Evolutionary conservation across 2,113 vertebrate species (phyloP).

Genomic region (Gadus macrocephalus): DNA sequence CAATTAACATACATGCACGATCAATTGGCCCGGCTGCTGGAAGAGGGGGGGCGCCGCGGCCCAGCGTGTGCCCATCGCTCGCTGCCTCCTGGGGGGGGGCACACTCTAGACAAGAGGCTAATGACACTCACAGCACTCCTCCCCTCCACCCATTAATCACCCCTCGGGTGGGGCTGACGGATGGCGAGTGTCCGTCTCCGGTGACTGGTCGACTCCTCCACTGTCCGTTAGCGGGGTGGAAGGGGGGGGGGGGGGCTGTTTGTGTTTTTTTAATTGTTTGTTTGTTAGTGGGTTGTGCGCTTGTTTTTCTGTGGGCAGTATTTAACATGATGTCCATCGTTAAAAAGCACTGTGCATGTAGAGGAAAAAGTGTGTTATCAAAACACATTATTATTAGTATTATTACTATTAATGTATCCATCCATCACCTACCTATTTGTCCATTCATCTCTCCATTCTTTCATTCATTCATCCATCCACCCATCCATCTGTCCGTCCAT

Average conservation of each 20-base stretch:
- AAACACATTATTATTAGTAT: too few species aligned
- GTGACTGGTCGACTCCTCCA: too few species aligned
- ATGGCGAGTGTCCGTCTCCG: constrained; percentile 17
- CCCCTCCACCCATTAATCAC: background rate
- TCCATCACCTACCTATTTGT: background rate
- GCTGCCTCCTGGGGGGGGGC: constrained; percentile 28
- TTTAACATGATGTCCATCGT: too few species aligned
- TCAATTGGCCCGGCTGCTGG: constrained; percentile 33
- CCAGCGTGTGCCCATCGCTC: constrained; percentile 43
- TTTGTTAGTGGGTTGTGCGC: too few species aligned
- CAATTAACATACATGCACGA: constrained; percentile 54
- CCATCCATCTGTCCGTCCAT: too few species aligned
- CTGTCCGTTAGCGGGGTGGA: too few species aligned
- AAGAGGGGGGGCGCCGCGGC: constrained; percentile 20
- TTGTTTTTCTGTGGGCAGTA: too few species aligned
- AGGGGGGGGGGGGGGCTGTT: too few species aligned
- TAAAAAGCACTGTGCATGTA: too few species aligned
- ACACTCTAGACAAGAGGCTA: constrained; percentile 54
- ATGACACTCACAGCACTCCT: constrained; percentile 43
- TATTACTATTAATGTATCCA: background rate
- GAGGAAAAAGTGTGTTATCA: too few species aligned
- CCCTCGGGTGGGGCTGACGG: constrained; percentile 20
- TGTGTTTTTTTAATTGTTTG: too few species aligned
- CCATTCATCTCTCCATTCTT: background rate
- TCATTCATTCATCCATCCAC: too few species aligned